A percentile compares a stretch with the other conserved stretches of the same genome.
phyloP scores from a whole-genome alignment of 2,888 invertebrate genomes.

The Alloplasta piceator region DNA sequence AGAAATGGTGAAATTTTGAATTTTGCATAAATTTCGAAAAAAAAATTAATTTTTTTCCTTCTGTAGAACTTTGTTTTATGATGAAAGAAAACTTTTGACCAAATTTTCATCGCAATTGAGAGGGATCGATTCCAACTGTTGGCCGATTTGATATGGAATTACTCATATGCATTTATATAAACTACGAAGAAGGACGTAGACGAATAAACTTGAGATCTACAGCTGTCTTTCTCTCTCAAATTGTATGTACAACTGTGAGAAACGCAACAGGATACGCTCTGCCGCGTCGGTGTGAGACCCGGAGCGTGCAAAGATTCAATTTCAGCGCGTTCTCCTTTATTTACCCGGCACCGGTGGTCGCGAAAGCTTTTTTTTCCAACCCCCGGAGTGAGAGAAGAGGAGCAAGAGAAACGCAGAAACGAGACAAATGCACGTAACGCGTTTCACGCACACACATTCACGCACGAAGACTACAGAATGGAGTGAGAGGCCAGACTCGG shows the following conservation, averaged over 20 bases:
- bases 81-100: too few relatives aligned
- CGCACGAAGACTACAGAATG: conserved; percentile 14
- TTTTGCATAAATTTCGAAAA: too few relatives aligned
- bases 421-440: conserved; percentile 9
- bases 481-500: conserved; percentile 28
- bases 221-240: conserved; percentile 2
- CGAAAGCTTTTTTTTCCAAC: conserved; percentile 48
- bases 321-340: conserved; percentile 69
- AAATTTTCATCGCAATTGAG: too few relatives aligned
- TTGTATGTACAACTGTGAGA: conserved; percentile 48
- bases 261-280: conserved; percentile 54
- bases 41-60: too few relatives aligned
- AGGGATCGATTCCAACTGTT: too few relatives aligned
- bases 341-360: conserved; percentile 64
- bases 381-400: conserved; percentile 18
- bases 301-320: conserved; percentile 71
- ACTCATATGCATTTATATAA: conserved; percentile 1
- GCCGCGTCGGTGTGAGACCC: conserved; percentile 31
- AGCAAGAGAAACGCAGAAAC: conserved; percentile 30
- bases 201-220: conserved; percentile 20
- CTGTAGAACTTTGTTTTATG: too few relatives aligned
- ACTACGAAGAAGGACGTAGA: conserved; percentile 8
- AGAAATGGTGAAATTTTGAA: too few relatives aligned
- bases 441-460: conserved; percentile 25
- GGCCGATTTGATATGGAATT: too few relatives aligned